Evolutionary conservation across 2,888 invertebrate genomes (phyloP), one percentile per base, ranked within the genome.

Genomic region (Catocala sponsa): DNA sequence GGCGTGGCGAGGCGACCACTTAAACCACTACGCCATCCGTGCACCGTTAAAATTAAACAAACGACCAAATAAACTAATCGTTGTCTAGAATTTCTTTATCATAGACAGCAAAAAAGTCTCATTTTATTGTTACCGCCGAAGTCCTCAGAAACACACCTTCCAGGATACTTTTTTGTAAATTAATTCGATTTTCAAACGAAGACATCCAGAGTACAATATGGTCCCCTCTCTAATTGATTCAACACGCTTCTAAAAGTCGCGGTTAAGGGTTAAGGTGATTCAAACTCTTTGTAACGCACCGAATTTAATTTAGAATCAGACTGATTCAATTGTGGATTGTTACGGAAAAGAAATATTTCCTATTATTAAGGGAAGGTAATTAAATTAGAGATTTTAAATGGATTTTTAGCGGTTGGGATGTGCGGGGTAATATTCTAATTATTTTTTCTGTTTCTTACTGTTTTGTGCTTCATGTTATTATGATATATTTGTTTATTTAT

Each of bases 141-240:
- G 35, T 38, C 11, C 48, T 56, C 43, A 42, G 38, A 55, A 38
- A 13, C 35, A 5, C 5, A 47, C 33, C 7, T 7, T 47, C 10
- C 10, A 25, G 11, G 41, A 47, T n/a, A 4, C 35, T 10, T 44
- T 63, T 77, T 70, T 74, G n/a, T 67, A 74, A 78, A 70, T 79
- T 70, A 74, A 74, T 78, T 76, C 66, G 74, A 64, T 79, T 79
- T 79, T 81, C 67, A 72, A 74, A 83, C 58, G 65, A 53, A 84
- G 84, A 85, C 81, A 79, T 78, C 74, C 70, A 5, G 63, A 75
- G 64, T 67, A 84, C 79, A 85, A 83, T 77, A 76, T 70, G 79
- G 79, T 68, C 74, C 72, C 74, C 70, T 68, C 72, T 51, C 75
- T 89, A 90, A 91, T 91, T 89, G 88, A 90, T 88, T 91, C 84